These are phyloP conservation scores for Acanthopagrus latus DNA, from an alignment of 2,797 vertebrate species.

Conservation along the genomic window DNA sequence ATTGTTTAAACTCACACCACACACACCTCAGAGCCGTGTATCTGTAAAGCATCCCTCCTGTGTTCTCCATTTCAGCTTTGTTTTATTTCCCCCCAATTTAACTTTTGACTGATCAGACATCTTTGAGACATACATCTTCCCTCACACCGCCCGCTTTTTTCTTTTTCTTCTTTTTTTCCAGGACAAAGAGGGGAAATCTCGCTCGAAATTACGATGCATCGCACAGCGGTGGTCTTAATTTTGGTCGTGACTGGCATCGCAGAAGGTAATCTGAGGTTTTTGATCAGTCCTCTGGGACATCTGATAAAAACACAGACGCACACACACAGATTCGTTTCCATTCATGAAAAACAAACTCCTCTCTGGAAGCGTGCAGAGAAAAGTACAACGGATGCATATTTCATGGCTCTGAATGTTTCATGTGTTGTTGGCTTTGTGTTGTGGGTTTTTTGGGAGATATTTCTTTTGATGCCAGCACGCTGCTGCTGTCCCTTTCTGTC, in stretches of 20 bases:
- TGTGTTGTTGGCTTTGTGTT: conserved; percentile 3
- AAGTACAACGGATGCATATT: conserved; percentile 46
- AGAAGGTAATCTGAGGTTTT: conserved; percentile 77
- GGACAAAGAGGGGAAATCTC: conserved; percentile 53
- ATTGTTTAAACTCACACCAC: neutral
- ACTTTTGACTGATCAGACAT: conserved; percentile 58
- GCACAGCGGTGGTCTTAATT: conserved; percentile 73
- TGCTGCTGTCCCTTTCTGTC: conserved; percentile 32
- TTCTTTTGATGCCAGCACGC: conserved; percentile 42
- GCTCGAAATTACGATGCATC: conserved; percentile 75
- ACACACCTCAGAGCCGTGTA: neutral
- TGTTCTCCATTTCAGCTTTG: neutral
- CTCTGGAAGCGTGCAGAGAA: neutral
- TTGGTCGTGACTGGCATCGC: conserved; percentile 67
- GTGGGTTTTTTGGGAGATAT: neutral
- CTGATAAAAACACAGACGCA: conserved; percentile 14
- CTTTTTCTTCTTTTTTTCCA: conserved; percentile 44
- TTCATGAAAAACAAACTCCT: conserved; percentile 16
- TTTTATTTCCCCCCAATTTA: conserved; percentile 23
- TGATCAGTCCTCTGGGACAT: conserved; percentile 6
- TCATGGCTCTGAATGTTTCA: conserved; percentile 40
- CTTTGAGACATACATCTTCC: neutral
- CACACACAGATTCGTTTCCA: conserved; percentile 21
- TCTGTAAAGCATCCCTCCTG: neutral
- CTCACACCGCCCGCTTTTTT: conserved; percentile 5